phyloP scores from a whole-genome alignment of 2,888 invertebrate genomes.

The Drosophila pullipes region DNA sequence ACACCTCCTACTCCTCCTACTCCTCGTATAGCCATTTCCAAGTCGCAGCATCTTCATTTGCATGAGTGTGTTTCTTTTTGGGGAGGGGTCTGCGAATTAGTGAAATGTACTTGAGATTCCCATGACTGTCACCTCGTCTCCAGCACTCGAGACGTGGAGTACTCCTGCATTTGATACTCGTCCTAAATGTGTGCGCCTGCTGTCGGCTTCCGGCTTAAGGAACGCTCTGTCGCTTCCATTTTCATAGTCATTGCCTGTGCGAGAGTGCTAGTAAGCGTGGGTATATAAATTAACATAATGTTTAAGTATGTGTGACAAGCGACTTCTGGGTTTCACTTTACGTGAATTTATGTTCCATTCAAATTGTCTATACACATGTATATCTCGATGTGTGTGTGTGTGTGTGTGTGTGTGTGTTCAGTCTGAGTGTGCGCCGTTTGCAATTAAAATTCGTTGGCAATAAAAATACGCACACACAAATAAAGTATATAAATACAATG shows the following conservation, averaged over 20 bases:
- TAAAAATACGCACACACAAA: slow-evolving; percentile 57
- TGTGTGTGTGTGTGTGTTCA: slow-evolving; percentile 3
- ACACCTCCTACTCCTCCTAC: neutral
- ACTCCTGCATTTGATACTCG: slow-evolving; percentile 7
- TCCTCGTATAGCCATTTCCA: slow-evolving; percentile 30
- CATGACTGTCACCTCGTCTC: slow-evolving; percentile 60
- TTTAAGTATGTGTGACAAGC: slow-evolving; percentile 81
- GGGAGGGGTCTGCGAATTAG: slow-evolving; percentile 60
- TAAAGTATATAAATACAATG: slow-evolving; percentile 16
- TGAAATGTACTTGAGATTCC: slow-evolving; percentile 73
- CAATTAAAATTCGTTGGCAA: slow-evolving; percentile 75
- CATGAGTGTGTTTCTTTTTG: slow-evolving; percentile 15
- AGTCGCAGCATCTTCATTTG: slow-evolving; percentile 47
- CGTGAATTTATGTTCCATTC: slow-evolving; percentile 76
- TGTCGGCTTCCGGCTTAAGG: slow-evolving; percentile 77
- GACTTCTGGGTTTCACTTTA: slow-evolving; percentile 78
- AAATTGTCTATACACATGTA: slow-evolving; percentile 60
- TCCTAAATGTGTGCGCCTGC: slow-evolving; percentile 50
- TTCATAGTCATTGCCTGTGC: slow-evolving; percentile 62
- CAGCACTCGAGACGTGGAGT: neutral
- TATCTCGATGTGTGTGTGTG: neutral
- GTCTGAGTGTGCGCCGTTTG: slow-evolving; percentile 21
- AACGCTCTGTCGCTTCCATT: slow-evolving; percentile 79
- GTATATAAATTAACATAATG: slow-evolving; percentile 81
- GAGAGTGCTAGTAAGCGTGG: slow-evolving; percentile 27